Base-by-base conservation (phyloP, 2,113 vertebrate species). In the Elachura formosa region DNA sequence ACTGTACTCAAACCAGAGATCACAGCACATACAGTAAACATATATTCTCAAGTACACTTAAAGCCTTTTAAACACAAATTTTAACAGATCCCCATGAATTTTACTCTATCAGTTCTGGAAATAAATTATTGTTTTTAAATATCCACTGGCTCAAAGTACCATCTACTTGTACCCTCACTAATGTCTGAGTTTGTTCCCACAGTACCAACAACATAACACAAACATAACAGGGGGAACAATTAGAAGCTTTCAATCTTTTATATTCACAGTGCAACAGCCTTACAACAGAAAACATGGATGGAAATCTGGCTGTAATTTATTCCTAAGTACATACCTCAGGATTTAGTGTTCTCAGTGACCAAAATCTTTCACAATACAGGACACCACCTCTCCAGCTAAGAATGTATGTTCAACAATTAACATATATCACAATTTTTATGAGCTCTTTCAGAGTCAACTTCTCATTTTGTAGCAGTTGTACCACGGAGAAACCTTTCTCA, bases 61-160 rank as follows among this genome's bases (percentile, higher is more conserved):
- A 96, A 97, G 97, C 94, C 90, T 97, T 97, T 97, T 93, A 97
- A 96, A 97, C 79, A 92, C 2, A 20, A 78, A 71, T 55, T 93
- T 92, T 79, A 88, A 96, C 88, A 96, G 84, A 84, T 76, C 34
- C 33, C 28, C 25, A 26, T 31, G 29, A 40, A 71, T 84, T 88
- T 85, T 72, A 14, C 14, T 77, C 61, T 61, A 18, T 66, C 54
- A 66, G 16, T 82, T 93, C 83, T 58, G 7, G 95, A 98, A 97
- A 75, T 94, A 96, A 97, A 91, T 96, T 83, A 97, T 94, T 93
- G 93, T 96, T 96, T 96, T 96, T 88, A 96, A 97, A 96, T 95
- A 89, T 95, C 94, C 91, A 89, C 86, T 92, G 51, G 25, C 41
- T 94, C 45, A 49, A 87, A 92, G 94, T 83, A 92, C 87, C 74